Percentiles rank a stretch among this genome's conserved stretches.
These are phyloP conservation scores for Solea solea DNA, from an alignment of 2,113 vertebrate genomes.

Conservation along the genomic window DNA sequence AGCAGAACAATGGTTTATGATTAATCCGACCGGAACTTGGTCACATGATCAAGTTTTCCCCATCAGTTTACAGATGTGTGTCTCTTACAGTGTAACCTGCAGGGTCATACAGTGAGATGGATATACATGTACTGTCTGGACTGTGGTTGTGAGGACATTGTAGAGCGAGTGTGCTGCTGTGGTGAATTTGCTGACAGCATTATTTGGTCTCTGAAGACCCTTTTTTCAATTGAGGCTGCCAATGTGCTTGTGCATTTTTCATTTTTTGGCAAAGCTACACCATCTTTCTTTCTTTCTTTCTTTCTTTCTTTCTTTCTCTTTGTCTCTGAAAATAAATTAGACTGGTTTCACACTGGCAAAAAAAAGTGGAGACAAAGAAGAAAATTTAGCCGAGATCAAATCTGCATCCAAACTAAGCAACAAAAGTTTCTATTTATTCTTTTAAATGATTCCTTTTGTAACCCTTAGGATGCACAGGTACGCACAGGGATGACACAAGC, in stretches of 20 bases:
- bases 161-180: constrained; percentile 10
- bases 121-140: constrained; percentile 28
- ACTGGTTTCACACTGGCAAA: constrained; percentile 58
- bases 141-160: constrained; percentile 19
- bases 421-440: constrained; percentile 2
- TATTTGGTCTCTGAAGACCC: constrained; percentile 60
- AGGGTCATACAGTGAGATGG: constrained; percentile 14
- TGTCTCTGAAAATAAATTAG: background rate
- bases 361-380: constrained; percentile 23
- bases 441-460: constrained; percentile 51
- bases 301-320: no score
- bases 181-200: constrained; percentile 9
- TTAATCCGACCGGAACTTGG: constrained; percentile 18
- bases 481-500: constrained; percentile 52
- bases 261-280: constrained; percentile 50
- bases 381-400: constrained; percentile 29
- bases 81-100: constrained; percentile 38
- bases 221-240: constrained; percentile 25
- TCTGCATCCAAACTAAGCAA: constrained; percentile 14
- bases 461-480: constrained; percentile 42
- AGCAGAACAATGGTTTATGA: constrained; percentile 8
- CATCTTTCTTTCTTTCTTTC: background rate
- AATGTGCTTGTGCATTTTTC: constrained; percentile 37
- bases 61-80: constrained; percentile 4
- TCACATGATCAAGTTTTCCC: constrained; percentile 4